Evolutionary conservation across 2,113 vertebrate genomes (phyloP).

Genomic region (Axis porcinus): DNA sequence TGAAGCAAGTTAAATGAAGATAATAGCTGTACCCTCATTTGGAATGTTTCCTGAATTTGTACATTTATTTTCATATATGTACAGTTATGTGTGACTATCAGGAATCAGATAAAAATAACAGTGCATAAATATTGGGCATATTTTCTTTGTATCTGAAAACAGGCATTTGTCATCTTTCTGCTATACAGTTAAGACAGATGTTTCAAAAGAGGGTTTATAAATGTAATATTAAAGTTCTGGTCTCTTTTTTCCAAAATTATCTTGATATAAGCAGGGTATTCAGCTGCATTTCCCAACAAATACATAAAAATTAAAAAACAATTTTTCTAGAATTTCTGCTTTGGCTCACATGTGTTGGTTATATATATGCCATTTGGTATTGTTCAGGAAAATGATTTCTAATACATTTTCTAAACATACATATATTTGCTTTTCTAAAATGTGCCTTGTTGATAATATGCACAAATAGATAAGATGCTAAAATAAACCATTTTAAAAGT

Average conservation of each 20-base stretch:
- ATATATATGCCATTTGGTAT: not conserved
- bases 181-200: not conserved
- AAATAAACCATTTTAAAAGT: not conserved
- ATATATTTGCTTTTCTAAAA: not conserved
- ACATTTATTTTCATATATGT: not conserved
- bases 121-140: not conserved
- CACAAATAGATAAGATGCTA: not conserved
- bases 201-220: not conserved
- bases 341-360: not conserved
- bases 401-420: not conserved
- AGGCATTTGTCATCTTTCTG: not conserved
- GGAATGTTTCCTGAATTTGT: slow-evolving; percentile 11
- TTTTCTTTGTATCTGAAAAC: slow-evolving; percentile 24
- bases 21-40: not conserved
- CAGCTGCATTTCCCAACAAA: not conserved
- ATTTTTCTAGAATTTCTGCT: not conserved
- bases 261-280: not conserved
- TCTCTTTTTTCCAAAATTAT: not conserved
- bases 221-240: not conserved
- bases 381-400: not conserved
- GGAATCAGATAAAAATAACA: slow-evolving; percentile 22
- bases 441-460: not conserved
- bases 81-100: not conserved
- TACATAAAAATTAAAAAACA: not conserved
- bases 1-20: slow-evolving; percentile 27